phyloP scores from a whole-genome alignment of 2,888 invertebrate genomes.

The Drosophila niveifrons region DNA sequence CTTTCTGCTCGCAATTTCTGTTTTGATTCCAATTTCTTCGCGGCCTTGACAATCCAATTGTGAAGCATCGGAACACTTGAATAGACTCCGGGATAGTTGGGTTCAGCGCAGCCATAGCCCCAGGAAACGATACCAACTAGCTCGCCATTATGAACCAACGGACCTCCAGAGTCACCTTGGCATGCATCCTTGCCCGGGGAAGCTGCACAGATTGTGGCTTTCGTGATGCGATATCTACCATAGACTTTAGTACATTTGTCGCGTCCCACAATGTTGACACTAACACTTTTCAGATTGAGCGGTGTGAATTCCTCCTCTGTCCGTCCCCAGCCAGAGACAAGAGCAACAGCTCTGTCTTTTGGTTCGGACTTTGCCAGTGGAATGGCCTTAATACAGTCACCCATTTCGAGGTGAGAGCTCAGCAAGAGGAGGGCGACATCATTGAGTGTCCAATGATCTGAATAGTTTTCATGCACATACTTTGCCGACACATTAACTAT shows the following conservation, averaged over 20 bases:
- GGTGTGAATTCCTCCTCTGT: not conserved
- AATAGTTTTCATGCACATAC: not conserved
- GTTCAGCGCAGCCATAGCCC: constrained; percentile 21
- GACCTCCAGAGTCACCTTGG: constrained; percentile 34
- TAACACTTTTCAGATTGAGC: not conserved
- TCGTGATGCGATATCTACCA: not conserved
- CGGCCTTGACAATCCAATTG: constrained; percentile 13
- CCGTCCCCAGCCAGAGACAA: constrained; percentile 24
- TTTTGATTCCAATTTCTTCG: not conserved
- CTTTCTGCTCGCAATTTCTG: not conserved
- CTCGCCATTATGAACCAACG: constrained; percentile 1
- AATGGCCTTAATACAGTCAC: not conserved
- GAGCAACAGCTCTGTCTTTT: not conserved
- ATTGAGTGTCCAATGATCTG: not conserved
- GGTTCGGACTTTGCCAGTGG: constrained; percentile 1
- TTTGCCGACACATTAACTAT: not conserved
- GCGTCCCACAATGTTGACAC: constrained; percentile 1
- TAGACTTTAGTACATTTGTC: not conserved
- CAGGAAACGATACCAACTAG: constrained; percentile 42
- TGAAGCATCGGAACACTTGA: constrained; percentile 1
- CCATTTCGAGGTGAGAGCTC: not conserved
- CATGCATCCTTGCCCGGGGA: constrained; percentile 21
- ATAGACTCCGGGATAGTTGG: constrained; percentile 34
- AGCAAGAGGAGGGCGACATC: constrained; percentile 25
- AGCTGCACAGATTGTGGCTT: constrained; percentile 19